Conservation (phyloP, 53 echinoderm and acorn worm species). For the Antedon mediterranea region DNA sequence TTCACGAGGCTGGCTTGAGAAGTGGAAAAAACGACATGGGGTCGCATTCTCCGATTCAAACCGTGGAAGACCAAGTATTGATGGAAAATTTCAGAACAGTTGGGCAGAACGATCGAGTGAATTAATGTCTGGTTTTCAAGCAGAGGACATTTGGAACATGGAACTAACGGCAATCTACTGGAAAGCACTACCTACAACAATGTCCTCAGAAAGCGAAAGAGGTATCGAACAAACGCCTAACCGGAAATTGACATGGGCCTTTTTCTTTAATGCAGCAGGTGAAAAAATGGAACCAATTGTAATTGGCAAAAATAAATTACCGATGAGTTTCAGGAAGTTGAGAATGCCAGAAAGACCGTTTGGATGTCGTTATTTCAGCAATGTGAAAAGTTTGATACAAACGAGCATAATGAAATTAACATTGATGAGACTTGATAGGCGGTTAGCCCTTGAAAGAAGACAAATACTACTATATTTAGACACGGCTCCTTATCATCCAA, state of each 20-base stretch:
- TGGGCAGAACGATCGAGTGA: neutral
- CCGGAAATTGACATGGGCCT: neutral
- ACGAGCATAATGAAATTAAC: neutral
- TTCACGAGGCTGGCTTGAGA: neutral
- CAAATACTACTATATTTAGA: slow-evolving; percentile 12
- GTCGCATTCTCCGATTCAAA: neutral
- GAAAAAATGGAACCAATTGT: neutral
- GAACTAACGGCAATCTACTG: neutral
- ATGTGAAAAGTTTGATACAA: neutral
- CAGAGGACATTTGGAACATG: neutral
- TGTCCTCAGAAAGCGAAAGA: neutral
- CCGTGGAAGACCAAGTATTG: neutral
- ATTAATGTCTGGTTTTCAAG: neutral
- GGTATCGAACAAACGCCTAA: neutral
- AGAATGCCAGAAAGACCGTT: neutral
- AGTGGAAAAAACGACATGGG: neutral
- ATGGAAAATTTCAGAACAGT: neutral
- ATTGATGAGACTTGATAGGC: neutral
- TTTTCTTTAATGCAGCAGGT: neutral
- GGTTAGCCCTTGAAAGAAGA: neutral
- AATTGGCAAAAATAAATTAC: neutral
- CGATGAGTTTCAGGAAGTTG: neutral
- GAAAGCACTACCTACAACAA: neutral
- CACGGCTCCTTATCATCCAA: slow-evolving; percentile 11
- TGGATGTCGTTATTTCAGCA: neutral